Evolutionary conservation across 2,888 invertebrate species (phyloP).

Genomic region (Hyalella azteca): DNA sequence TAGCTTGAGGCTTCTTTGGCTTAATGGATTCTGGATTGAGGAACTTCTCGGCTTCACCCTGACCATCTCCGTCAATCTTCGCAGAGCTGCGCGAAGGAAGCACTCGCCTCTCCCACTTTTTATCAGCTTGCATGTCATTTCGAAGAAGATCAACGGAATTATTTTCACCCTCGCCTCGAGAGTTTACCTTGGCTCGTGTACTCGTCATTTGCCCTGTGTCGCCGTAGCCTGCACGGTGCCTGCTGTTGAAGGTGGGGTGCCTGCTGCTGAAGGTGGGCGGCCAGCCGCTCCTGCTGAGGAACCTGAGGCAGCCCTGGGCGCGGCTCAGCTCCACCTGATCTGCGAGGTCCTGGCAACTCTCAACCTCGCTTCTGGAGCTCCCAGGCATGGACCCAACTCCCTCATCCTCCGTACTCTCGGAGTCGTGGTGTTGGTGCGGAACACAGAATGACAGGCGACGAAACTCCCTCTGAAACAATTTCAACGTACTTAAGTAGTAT

Average conservation of each 20-base stretch:
- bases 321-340: not conserved
- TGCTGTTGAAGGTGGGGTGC: not conserved
- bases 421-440: not conserved
- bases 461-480: constrained; percentile 19
- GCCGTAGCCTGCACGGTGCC: not conserved
- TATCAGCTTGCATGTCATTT: not conserved
- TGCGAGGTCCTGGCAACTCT: not conserved
- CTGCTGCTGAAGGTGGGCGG: not conserved
- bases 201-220: not conserved
- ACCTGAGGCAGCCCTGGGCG: not conserved
- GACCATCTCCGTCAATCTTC: too few relatives aligned
- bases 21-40: not conserved
- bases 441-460: not conserved
- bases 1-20: not conserved
- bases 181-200: not conserved
- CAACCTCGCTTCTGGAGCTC: constrained; percentile 4
- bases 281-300: not conserved
- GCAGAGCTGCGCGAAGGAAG: too few relatives aligned
- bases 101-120: not conserved
- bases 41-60: too few relatives aligned
- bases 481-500: too few relatives aligned
- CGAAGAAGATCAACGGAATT: not conserved
- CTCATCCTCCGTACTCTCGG: constrained; percentile 21
- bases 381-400: constrained; percentile 23
- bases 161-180: not conserved